Percentiles rank a stretch among this genome's conserved stretches.
Evolutionary conservation across 2,113 vertebrate species (phyloP).

Genomic region (Gobiocypris rarus): DNA sequence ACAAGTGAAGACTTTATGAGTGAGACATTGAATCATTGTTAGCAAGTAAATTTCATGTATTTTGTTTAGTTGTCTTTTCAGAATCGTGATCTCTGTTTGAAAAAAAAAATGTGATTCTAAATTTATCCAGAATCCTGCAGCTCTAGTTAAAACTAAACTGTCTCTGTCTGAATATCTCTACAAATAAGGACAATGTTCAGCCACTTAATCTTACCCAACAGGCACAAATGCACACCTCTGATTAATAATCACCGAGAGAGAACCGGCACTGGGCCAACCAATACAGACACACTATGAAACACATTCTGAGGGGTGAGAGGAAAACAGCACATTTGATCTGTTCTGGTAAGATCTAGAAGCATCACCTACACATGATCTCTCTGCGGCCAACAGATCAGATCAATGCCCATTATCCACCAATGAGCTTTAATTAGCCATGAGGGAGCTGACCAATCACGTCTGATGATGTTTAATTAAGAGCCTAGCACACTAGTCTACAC

Average conservation of each 20-base stretch:
- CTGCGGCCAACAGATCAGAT: background rate
- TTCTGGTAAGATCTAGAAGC: background rate
- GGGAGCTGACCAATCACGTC: background rate
- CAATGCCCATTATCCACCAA: background rate
- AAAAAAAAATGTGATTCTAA: too few relatives aligned
- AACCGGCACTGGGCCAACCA: background rate
- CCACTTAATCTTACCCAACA: background rate
- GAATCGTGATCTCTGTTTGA: too few relatives aligned
- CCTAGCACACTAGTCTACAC: too few relatives aligned
- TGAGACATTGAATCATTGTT: too few relatives aligned
- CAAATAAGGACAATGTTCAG: background rate
- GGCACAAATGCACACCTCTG: background rate
- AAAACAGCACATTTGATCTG: background rate
- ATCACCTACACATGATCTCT: background rate
- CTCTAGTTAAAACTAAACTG: background rate
- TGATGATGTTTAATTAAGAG: slow-evolving; percentile 1
- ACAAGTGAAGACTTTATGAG: too few relatives aligned
- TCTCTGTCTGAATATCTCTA: background rate
- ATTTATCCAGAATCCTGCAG: too few relatives aligned
- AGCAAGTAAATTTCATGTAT: too few relatives aligned
- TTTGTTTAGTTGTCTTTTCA: too few relatives aligned
- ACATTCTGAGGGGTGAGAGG: background rate
- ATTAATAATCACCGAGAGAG: background rate
- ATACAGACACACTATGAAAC: background rate
- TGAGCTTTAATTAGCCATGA: slow-evolving; percentile 16